Conservation (phyloP, 2,113 vertebrate genomes). For the Hippocampus barbouri region DNA sequence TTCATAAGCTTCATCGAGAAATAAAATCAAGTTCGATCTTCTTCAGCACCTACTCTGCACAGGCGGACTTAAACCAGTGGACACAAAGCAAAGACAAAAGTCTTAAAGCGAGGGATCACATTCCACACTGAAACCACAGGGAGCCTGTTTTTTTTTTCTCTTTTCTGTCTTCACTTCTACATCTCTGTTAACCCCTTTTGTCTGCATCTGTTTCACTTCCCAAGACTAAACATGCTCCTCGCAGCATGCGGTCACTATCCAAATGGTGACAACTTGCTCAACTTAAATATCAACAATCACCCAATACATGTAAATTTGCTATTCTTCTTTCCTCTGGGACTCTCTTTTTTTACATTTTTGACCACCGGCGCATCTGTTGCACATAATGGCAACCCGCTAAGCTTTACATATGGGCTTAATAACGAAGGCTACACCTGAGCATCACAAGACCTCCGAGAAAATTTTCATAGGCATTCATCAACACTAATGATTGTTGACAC, state of each 20-base stretch:
- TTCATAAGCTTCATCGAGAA: neutral
- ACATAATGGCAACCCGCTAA: constrained; percentile 38
- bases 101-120: constrained; percentile 67
- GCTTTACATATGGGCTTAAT: constrained; percentile 66
- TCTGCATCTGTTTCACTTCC: constrained; percentile 69
- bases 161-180: constrained; percentile 54
- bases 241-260: constrained; percentile 27
- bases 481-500: constrained; percentile 66
- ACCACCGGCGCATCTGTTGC: constrained; percentile 53
- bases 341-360: constrained; percentile 33
- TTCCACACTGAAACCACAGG: constrained; percentile 64
- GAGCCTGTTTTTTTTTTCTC: constrained; percentile 55
- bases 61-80: constrained; percentile 57
- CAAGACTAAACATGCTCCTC: constrained; percentile 64
- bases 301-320: constrained; percentile 16
- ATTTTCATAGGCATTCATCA: constrained; percentile 64
- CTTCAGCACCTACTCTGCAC: constrained; percentile 26
- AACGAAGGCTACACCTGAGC: constrained; percentile 48
- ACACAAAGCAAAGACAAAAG: constrained; percentile 60
- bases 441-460: constrained; percentile 54
- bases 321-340: constrained; percentile 21
- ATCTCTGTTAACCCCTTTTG: constrained; percentile 65
- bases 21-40: constrained; percentile 20
- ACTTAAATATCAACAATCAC: constrained; percentile 17
- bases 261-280: constrained; percentile 50